phyloP scores from a whole-genome alignment of 1,140 invertebrate genomes.

The Drosophila ironensis region DNA sequence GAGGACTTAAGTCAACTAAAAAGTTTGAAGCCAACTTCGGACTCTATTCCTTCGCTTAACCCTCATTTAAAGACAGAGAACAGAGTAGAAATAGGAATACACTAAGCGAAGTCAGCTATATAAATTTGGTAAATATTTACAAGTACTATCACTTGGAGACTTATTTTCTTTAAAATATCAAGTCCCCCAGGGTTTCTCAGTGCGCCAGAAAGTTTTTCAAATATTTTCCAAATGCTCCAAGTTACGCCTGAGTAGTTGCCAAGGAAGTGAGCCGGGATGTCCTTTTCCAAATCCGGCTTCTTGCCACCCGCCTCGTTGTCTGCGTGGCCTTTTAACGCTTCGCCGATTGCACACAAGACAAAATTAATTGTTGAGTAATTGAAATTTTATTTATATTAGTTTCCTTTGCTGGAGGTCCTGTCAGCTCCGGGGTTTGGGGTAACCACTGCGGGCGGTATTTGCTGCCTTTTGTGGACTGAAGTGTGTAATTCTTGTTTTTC shows the following conservation, averaged over 20 bases:
- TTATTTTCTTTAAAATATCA: background rate
- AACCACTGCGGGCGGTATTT: constrained; percentile 50
- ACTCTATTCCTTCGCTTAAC: background rate
- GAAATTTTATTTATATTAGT: constrained; percentile 82
- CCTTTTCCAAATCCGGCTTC: constrained; percentile 23
- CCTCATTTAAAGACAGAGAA: background rate
- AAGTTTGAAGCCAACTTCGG: constrained; percentile 24
- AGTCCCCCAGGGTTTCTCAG: background rate
- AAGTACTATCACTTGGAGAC: too few species aligned
- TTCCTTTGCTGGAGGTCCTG: constrained; percentile 50
- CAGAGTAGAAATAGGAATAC: constrained; percentile 5
- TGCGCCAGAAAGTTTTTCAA: constrained; percentile 23
- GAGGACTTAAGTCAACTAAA: constrained; percentile 54
- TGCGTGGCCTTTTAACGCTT: constrained; percentile 66
- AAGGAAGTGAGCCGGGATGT: constrained; percentile 39
- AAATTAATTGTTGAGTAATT: constrained; percentile 82
- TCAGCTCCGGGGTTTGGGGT: constrained; percentile 4
- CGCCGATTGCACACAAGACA: constrained; percentile 72
- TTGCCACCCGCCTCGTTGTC: constrained; percentile 5
- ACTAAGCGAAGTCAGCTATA: too few species aligned
- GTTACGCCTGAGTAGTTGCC: constrained; percentile 55
- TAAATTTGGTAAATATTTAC: too few species aligned
- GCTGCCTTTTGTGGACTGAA: constrained; percentile 51
- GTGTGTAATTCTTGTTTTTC: constrained; percentile 68
- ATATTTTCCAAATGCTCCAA: constrained; percentile 32